Percentiles rank a stretch among this genome's conserved stretches.
phyloP scores from a whole-genome alignment of 2,113 vertebrate species.

The Limanda limanda region DNA sequence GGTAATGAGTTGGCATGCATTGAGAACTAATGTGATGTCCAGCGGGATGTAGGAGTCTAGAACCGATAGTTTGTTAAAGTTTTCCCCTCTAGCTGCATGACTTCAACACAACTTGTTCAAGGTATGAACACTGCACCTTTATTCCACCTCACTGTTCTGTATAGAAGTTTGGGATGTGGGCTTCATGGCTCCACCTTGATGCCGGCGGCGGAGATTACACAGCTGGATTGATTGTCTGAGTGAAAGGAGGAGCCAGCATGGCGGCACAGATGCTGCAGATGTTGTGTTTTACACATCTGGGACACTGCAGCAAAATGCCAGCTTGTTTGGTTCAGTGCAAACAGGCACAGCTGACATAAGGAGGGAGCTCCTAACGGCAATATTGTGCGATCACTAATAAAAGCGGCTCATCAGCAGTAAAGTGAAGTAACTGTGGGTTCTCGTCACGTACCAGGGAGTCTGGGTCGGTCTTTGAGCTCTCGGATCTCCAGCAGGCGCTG shows the following conservation, averaged over 20 bases:
- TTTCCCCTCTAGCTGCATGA: no score
- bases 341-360: no score
- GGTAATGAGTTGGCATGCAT: background rate
- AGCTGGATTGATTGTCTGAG: background rate
- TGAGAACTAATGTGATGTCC: background rate
- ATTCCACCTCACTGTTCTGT: no score
- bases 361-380: no score
- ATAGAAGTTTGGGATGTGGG: no score
- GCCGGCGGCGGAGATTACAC: background rate
- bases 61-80: no score
- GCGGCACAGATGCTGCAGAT: background rate
- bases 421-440: background rate
- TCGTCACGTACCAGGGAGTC: slow-evolving; percentile 82
- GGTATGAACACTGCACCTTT: no score
- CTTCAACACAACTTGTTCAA: no score
- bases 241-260: background rate
- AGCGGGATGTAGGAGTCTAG: no score
- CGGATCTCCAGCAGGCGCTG: slow-evolving; percentile 91
- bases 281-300: background rate
- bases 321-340: no score
- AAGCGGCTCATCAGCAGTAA: background rate
- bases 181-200: background rate
- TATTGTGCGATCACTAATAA: background rate
- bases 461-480: slow-evolving; percentile 91
- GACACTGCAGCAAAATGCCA: no score